These are phyloP conservation scores for Andrena chrysosceles DNA, from an alignment of 2,888 invertebrate species.

Conservation along the genomic window DNA sequence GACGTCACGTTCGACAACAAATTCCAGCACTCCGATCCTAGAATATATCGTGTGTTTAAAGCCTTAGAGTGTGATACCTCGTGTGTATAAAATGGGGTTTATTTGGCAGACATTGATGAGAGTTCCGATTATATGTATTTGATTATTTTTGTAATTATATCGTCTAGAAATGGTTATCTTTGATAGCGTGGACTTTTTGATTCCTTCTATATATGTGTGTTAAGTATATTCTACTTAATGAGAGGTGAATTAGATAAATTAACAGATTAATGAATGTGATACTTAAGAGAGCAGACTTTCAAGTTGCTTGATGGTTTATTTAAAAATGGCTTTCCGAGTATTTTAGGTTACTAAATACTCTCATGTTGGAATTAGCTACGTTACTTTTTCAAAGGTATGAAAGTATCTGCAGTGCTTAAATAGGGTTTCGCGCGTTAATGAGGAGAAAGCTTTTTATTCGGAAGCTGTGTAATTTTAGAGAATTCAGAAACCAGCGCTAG, in stretches of 20 bases:
- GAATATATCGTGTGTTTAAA: background rate
- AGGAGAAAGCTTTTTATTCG: background rate
- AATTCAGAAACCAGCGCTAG: background rate
- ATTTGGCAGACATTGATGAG: too few relatives aligned
- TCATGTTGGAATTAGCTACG: background rate
- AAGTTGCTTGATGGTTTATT: background rate
- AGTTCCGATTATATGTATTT: too few relatives aligned
- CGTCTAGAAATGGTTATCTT: background rate
- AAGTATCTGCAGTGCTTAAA: background rate
- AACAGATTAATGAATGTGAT: background rate
- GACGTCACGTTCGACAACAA: background rate
- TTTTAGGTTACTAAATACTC: background rate
- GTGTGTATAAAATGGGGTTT: too few relatives aligned
- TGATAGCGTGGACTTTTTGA: background rate
- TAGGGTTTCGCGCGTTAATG: background rate
- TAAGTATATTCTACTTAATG: background rate
- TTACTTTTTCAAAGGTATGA: background rate
- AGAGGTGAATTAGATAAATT: background rate
- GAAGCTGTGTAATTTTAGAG: background rate
- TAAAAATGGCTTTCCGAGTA: too few relatives aligned
- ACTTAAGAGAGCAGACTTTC: background rate
- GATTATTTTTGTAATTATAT: too few relatives aligned
- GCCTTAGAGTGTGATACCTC: too few relatives aligned
- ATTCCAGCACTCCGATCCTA: conserved; percentile 10
- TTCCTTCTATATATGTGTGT: background rate